Evolutionary conservation across 2,888 invertebrate genomes (phyloP).

Genomic region (Chalcosyrphus nemorum): DNA sequence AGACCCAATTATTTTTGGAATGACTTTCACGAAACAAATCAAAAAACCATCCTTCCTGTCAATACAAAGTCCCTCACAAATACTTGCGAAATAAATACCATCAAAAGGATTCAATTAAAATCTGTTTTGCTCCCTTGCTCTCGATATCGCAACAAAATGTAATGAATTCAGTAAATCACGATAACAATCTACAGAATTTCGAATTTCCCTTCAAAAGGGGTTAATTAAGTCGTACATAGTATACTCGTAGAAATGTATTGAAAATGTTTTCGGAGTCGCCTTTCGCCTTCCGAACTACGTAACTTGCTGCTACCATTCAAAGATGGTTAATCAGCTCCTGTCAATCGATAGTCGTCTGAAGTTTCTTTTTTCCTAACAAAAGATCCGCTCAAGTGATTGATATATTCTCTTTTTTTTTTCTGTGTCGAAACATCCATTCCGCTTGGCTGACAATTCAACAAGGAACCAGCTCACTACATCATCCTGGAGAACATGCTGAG

Average conservation of each 20-base stretch:
- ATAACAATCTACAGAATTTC: neutral
- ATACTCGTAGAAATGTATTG: neutral
- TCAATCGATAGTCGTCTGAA: constrained; percentile 65
- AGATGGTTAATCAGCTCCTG: constrained; percentile 53
- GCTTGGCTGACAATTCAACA: constrained; percentile 50
- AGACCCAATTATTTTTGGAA: neutral
- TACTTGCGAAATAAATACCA: neutral
- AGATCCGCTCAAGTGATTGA: constrained; percentile 67
- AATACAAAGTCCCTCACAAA: neutral
- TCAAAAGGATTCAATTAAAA: constrained; percentile 25
- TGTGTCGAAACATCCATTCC: constrained; percentile 52
- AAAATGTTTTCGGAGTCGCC: neutral
- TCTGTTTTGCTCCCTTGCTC: neutral
- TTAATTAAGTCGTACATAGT: constrained; percentile 38
- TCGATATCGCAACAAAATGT: neutral
- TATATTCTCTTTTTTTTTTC: constrained; percentile 22
- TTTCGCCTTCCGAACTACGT: constrained; percentile 9
- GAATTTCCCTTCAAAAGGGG: constrained; percentile 7
- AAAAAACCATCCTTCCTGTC: neutral
- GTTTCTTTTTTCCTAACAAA: constrained; percentile 52
- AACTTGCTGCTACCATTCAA: constrained; percentile 37
- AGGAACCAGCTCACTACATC: constrained; percentile 40
- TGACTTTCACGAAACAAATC: neutral
- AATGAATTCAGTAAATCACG: constrained; percentile 6
- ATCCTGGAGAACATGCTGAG: constrained; percentile 28